phyloP scores from a whole-genome alignment of 1,140 invertebrate genomes.

The Drosophila equinoxialis region DNA sequence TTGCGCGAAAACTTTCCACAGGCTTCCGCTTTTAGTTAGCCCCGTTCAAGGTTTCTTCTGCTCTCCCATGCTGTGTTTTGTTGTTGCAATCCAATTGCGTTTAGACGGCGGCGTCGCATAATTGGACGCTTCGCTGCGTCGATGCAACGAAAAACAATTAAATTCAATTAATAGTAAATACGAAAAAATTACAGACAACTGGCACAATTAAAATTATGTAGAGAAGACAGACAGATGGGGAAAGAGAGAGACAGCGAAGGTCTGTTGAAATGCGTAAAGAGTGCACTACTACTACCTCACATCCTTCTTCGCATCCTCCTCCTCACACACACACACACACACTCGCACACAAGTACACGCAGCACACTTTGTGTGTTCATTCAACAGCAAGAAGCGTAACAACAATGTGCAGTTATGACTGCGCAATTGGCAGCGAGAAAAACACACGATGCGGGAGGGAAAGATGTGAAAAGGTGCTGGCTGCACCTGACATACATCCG shows the following conservation, averaged over 20 bases:
- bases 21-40: constrained; percentile 11
- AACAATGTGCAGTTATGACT: constrained; percentile 53
- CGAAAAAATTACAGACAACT: constrained; percentile 43
- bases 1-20: constrained; percentile 24
- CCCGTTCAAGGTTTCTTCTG: constrained; percentile 2
- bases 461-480: not conserved
- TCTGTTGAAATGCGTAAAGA: constrained; percentile 52
- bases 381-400: constrained; percentile 31
- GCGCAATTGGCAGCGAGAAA: constrained; percentile 31
- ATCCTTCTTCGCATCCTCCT: not conserved
- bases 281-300: constrained; percentile 24
- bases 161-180: constrained; percentile 76
- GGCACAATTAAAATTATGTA: constrained; percentile 41
- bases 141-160: constrained; percentile 73
- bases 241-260: not conserved
- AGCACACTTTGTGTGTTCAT: constrained; percentile 31
- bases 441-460: not conserved
- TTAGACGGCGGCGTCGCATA: constrained; percentile 55
- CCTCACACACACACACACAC: not conserved
- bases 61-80: not conserved
- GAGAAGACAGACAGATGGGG: constrained; percentile 4
- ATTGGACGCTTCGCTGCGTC: constrained; percentile 69
- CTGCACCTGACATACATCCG: constrained; percentile 42
- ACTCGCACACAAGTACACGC: not conserved
- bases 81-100: constrained; percentile 76